Percentiles rank a stretch among this genome's conserved stretches.
These are phyloP conservation scores for Ploceus nigricollis DNA, from an alignment of 2,113 vertebrate genomes.

Conservation along the genomic window DNA sequence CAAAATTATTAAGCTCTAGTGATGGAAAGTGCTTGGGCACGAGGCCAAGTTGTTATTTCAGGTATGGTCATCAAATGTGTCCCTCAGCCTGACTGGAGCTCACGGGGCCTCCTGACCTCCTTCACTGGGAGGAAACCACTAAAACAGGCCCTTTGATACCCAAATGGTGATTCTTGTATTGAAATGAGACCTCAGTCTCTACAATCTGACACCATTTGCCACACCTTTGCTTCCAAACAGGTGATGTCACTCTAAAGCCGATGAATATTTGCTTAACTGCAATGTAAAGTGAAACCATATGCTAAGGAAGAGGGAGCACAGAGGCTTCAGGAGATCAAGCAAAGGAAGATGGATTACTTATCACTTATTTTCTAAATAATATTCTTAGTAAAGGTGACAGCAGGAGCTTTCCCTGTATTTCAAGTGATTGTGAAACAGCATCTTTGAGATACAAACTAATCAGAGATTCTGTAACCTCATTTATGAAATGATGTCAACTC, in stretches of 20 bases:
- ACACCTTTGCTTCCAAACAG: not conserved
- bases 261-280: not conserved
- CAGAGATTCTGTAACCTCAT: not conserved
- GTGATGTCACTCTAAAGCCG: not conserved
- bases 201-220: not conserved
- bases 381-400: not conserved
- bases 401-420: not conserved
- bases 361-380: not conserved
- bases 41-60: not conserved
- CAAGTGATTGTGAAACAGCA: not conserved
- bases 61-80: rapidly evolving
- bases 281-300: not conserved
- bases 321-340: not conserved
- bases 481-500: not conserved
- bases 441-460: not conserved
- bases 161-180: not conserved
- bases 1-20: not conserved
- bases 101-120: rapidly evolving
- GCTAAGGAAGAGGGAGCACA: not conserved
- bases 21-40: not conserved
- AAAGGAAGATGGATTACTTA: not conserved
- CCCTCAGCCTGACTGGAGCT: not conserved
- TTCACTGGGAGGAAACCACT: not conserved
- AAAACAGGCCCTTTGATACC: not conserved
- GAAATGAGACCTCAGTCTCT: not conserved